Conservation (phyloP, 2,888 invertebrate genomes). For the Conus canariensis region DNA sequence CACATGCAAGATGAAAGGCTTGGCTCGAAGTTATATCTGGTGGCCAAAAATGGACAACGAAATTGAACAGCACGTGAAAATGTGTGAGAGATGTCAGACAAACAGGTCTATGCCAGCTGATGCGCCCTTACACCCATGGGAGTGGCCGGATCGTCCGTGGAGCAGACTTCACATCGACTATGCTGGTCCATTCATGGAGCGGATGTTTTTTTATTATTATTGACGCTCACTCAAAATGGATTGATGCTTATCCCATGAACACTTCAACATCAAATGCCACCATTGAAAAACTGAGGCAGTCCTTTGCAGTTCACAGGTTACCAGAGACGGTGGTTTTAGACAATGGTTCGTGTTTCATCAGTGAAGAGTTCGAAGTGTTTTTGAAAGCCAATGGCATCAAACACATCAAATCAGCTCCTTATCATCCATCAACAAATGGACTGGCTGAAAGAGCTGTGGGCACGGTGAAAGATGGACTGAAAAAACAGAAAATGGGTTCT, state of each 20-base stretch:
- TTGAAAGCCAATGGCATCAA: constrained; percentile 46
- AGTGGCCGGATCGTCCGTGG: constrained; percentile 61
- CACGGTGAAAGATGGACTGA: neutral
- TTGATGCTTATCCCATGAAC: neutral
- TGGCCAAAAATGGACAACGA: too few species aligned
- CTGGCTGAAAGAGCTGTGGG: neutral
- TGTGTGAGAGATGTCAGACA: constrained; percentile 49
- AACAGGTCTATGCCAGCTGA: constrained; percentile 49
- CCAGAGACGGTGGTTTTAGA: constrained; percentile 66
- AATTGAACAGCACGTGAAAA: neutral
- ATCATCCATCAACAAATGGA: constrained; percentile 42
- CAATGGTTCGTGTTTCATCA: constrained; percentile 39
- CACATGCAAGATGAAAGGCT: too few species aligned
- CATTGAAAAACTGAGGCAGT: neutral
- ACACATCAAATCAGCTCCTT: constrained; percentile 50
- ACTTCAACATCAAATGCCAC: constrained; percentile 23
- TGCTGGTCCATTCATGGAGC: neutral
- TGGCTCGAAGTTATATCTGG: too few species aligned
- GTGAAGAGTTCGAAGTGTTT: constrained; percentile 52
- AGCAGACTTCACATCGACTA: neutral
- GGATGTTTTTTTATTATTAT: neutral
- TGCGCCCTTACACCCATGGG: constrained; percentile 61
- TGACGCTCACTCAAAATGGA: neutral
- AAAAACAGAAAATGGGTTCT: neutral
- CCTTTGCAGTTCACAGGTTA: neutral